Evolutionary conservation across 2,113 vertebrate genomes (phyloP).

Genomic region (Burhinus bistriatus): DNA sequence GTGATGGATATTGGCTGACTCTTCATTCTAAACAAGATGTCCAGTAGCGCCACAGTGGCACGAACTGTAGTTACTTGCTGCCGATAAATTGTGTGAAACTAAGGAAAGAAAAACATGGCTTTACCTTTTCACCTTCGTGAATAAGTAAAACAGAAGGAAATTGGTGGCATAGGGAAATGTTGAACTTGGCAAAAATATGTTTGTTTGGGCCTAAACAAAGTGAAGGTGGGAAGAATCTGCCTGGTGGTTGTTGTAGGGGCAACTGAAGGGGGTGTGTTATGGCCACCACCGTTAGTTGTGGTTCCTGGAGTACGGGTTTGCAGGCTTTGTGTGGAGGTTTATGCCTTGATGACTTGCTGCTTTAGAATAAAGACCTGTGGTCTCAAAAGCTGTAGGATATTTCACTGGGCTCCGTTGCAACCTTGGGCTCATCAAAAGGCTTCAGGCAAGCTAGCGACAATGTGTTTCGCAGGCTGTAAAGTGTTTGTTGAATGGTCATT

Average conservation of each 20-base stretch:
- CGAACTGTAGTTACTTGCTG: neutral
- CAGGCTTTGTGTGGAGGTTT: neutral
- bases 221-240: neutral
- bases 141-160: neutral
- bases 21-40: neutral
- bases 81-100: neutral
- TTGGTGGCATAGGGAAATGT: neutral
- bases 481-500: neutral
- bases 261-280: neutral
- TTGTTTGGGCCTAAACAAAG: neutral
- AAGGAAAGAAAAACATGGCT: neutral
- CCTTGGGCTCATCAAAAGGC: neutral
- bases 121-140: neutral
- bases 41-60: neutral
- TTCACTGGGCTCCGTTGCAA: neutral
- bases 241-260: neutral
- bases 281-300: neutral
- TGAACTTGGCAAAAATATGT: neutral
- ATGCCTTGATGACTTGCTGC: neutral
- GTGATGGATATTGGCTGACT: neutral
- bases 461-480: neutral
- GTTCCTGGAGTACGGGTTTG: neutral
- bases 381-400: neutral
- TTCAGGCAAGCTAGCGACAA: neutral
- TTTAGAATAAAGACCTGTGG: too few species aligned